Evolutionary conservation across 2,113 vertebrate species (phyloP), one percentile per base, ranked within the genome.

Genomic region (Ptilorrhoa leucosticta): DNA sequence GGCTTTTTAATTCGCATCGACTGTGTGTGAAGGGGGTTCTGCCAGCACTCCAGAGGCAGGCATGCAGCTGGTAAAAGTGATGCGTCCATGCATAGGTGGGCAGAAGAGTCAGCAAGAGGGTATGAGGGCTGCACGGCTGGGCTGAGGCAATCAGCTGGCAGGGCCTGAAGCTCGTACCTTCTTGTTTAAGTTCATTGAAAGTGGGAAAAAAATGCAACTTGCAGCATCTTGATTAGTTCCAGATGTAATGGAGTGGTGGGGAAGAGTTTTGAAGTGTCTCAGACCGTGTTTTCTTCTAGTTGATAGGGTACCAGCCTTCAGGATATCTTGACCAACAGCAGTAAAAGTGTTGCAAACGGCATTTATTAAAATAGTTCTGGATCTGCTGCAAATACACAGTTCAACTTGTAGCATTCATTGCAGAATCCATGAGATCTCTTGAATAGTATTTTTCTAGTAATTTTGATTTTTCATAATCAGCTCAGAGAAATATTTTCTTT

Each of bases 21-120:
- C 24, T 63, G 13, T 0, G 0, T 68, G 66, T 14, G 11, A 37
- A 82, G 20, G 13, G 11, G 4, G 7, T 57, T 47, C 17, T 39
- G 11, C 23, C 28, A 73, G 40, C 7, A 66, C 10, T 61, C 31
- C 22, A 63, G 70, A 45, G 16, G 9, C 16, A 64, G n/a, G 6
- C 9, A 57, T 28, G 12, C 10, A 58, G 39, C n/a, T 81, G 31
- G 22, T 11, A 42, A 53, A 86, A 77, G 7, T 27, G 19, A 47
- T 81, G 16, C 22, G 70, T n/a, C 40, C 1, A 0, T 31, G 19
- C 28, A 37, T 20, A 21, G 31, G 45, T 70, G 42, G 50, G 33
- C 39, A 70, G 33, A 12, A 66, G 14, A 77, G 10, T 17, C 14
- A 94, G 48, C 20, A 80, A 45, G 37, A 61, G 20, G 15, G 20